phyloP scores from a whole-genome alignment of 2,113 vertebrate species.

The Polypterus bichir region DNA sequence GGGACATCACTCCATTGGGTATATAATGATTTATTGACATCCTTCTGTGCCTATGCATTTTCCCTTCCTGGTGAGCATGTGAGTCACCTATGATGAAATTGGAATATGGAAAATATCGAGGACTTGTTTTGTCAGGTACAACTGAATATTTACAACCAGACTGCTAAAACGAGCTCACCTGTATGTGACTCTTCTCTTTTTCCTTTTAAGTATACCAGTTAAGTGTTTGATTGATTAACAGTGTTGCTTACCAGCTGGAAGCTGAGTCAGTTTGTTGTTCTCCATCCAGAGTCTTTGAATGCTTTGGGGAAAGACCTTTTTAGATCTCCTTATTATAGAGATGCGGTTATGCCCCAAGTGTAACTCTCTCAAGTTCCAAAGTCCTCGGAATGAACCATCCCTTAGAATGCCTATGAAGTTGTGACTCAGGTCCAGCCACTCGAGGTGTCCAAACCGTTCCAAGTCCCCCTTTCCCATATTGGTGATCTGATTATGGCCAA shows the following conservation, averaged over 20 bases:
- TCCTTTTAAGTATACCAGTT: too few relatives aligned
- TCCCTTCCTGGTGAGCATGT: too few relatives aligned
- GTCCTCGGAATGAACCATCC: constrained; percentile 1
- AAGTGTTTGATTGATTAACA: too few relatives aligned
- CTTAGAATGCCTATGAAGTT: constrained; percentile 4
- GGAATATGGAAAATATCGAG: too few relatives aligned
- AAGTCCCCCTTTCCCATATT: constrained; percentile 11
- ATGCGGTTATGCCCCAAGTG: constrained; percentile 16
- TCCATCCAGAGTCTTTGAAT: constrained; percentile 10
- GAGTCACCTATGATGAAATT: too few relatives aligned
- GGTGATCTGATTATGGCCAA: constrained; percentile 9
- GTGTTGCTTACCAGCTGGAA: constrained; percentile 10
- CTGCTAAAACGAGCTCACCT: too few relatives aligned
- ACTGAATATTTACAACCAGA: too few relatives aligned
- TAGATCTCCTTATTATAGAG: not conserved
- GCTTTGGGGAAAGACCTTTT: not conserved
- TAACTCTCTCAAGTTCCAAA: constrained; percentile 9
- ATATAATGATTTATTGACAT: too few relatives aligned
- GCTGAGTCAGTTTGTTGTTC: constrained; percentile 7
- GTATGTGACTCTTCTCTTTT: too few relatives aligned
- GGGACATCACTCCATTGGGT: too few relatives aligned
- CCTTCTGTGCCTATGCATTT: too few relatives aligned
- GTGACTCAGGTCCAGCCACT: constrained; percentile 12
- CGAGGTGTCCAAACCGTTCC: not conserved
- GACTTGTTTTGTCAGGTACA: too few relatives aligned